A percentile compares a stretch with the other conserved stretches of the same genome.
phyloP scores from a whole-genome alignment of 2,888 invertebrate genomes.

The Pammene aurita region DNA sequence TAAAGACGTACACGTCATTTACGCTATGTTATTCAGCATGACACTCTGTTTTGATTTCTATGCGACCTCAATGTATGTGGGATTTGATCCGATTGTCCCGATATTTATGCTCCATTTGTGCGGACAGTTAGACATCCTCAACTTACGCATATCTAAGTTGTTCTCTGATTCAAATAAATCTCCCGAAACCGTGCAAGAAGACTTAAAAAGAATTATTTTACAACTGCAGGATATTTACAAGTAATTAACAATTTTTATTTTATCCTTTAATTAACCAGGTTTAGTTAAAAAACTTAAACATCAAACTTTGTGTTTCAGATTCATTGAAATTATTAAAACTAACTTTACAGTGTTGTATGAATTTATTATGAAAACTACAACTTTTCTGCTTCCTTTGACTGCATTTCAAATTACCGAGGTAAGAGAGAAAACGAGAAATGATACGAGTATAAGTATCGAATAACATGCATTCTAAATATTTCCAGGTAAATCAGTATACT shows the following conservation, averaged over 20 bases:
- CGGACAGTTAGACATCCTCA: conserved; percentile 65
- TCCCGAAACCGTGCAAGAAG: conserved; percentile 49
- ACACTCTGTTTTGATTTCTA: conserved; percentile 53
- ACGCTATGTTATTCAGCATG: conserved; percentile 45
- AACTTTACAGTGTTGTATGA: conserved; percentile 62
- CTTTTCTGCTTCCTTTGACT: conserved; percentile 62
- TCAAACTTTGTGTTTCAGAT: conserved; percentile 50
- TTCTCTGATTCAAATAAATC: conserved; percentile 48
- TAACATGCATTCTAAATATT: too few relatives aligned
- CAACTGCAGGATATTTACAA: conserved; percentile 61
- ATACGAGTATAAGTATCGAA: not conserved
- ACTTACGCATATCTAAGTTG: conserved; percentile 53
- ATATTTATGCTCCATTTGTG: conserved; percentile 67
- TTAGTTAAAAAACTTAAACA: not conserved
- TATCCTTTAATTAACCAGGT: not conserved
- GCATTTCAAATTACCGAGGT: conserved; percentile 66
- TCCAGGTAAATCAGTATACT: too few relatives aligned
- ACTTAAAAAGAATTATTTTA: conserved; percentile 58
- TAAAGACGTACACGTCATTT: conserved; percentile 47
- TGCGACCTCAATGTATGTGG: conserved; percentile 56
- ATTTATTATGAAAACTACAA: conserved; percentile 65
- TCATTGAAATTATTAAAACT: conserved; percentile 52
- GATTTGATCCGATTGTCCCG: conserved; percentile 70
- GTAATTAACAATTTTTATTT: conserved; percentile 46
- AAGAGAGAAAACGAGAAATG: not conserved